Conservation (phyloP, 2,888 invertebrate genomes). For the Hypsopygia costalis region DNA sequence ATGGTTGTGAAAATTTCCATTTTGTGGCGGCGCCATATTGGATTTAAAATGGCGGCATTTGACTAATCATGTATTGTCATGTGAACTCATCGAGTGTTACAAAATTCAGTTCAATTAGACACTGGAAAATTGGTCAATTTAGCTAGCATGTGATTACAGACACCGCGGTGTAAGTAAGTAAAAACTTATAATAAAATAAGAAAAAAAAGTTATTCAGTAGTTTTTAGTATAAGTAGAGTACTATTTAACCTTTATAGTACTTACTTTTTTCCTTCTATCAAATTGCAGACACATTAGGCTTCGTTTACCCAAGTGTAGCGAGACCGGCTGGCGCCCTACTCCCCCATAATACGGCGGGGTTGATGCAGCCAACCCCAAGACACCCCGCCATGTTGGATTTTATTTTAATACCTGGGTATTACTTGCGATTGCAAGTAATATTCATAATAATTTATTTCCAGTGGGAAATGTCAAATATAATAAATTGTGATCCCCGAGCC, state of each 20-base stretch:
- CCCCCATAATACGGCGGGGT: background rate
- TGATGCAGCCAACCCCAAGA: constrained; percentile 2
- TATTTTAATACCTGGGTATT: background rate
- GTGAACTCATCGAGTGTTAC: too few species aligned
- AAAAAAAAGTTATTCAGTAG: too few species aligned
- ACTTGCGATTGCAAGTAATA: background rate
- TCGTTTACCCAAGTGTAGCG: constrained; percentile 8
- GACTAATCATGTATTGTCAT: too few species aligned
- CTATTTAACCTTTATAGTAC: background rate
- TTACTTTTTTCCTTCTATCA: constrained; percentile 4
- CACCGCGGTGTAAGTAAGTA: too few species aligned
- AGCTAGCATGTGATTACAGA: too few species aligned
- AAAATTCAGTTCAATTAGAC: too few species aligned
- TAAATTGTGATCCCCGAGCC: too few species aligned
- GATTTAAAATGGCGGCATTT: too few species aligned
- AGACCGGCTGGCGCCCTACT: constrained; percentile 6
- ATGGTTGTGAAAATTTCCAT: too few species aligned
- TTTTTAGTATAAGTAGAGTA: background rate
- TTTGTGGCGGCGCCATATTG: too few species aligned
- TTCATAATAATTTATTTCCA: background rate
- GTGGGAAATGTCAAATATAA: background rate
- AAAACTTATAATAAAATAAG: too few species aligned
- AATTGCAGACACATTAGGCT: constrained; percentile 11
- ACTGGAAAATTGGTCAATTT: too few species aligned
- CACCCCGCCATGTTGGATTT: constrained; percentile 1